These are phyloP conservation scores for Temnothorax rugatulus DNA, from an alignment of 2,888 invertebrate species.

Conservation along the genomic window DNA sequence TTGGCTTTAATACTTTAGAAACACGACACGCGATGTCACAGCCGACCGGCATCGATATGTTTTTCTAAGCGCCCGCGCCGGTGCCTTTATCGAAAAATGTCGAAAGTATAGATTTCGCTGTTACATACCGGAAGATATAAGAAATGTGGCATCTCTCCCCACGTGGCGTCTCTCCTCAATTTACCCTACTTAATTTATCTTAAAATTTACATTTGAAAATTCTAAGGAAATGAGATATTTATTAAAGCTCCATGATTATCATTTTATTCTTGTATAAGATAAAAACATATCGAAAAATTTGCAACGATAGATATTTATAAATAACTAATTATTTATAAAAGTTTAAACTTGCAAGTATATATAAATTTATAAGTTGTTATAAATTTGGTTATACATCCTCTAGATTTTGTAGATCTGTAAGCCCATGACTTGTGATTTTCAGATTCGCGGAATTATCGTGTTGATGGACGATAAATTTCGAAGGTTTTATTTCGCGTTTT, in stretches of 20 bases:
- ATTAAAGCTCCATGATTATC: background rate
- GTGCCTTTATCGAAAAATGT: too few species aligned
- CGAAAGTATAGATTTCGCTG: too few species aligned
- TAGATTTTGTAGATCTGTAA: background rate
- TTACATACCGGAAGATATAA: too few species aligned
- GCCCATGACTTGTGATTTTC: background rate
- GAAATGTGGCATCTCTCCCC: too few species aligned
- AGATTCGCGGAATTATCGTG: background rate
- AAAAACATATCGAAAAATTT: background rate
- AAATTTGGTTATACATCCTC: background rate
- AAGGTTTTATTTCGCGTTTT: conserved; percentile 1
- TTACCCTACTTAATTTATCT: background rate
- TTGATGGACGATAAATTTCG: background rate
- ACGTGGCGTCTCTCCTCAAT: too few species aligned
- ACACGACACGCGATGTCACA: too few species aligned
- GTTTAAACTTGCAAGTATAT: background rate
- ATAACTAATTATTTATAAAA: background rate
- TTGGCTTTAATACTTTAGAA: too few species aligned
- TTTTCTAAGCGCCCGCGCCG: too few species aligned
- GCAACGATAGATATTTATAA: background rate
- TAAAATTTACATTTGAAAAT: background rate
- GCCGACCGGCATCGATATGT: too few species aligned
- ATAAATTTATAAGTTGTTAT: background rate
- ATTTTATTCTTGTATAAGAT: background rate
- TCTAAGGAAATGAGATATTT: background rate